These are phyloP conservation scores for Pangasianodon hypophthalmus DNA, from an alignment of 2,113 vertebrate species.

Conservation along the genomic window DNA sequence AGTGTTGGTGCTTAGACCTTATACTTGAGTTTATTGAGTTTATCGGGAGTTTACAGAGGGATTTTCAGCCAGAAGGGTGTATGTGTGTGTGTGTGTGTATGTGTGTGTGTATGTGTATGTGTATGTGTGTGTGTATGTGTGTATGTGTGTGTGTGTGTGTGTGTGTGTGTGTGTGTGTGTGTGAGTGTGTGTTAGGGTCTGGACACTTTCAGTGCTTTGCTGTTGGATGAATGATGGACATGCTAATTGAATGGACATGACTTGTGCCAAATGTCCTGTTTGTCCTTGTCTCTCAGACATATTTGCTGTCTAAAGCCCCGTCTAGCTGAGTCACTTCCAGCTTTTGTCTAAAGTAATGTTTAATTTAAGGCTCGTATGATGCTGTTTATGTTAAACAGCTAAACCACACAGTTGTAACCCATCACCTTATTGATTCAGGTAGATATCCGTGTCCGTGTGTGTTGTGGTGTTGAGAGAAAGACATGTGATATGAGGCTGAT, in stretches of 20 bases:
- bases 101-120: neutral
- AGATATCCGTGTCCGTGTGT: neutral
- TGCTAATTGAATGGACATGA: neutral
- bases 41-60: no score
- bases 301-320: neutral
- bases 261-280: neutral
- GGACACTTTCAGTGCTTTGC: neutral
- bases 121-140: neutral
- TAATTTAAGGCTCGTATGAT: neutral
- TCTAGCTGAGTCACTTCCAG: neutral
- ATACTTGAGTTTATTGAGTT: no score
- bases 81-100: neutral
- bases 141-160: no score
- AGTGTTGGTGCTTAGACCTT: no score
- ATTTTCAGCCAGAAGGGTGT: no score
- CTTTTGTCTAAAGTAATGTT: neutral
- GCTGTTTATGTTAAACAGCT: neutral
- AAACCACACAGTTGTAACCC: neutral
- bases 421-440: neutral
- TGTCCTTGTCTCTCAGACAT: neutral
- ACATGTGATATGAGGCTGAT: neutral
- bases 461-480: neutral
- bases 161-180: neutral
- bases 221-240: neutral
- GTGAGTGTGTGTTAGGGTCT: neutral